Evolutionary conservation across 1,140 invertebrate species (phyloP).

Genomic region (Megalopta genalis): DNA sequence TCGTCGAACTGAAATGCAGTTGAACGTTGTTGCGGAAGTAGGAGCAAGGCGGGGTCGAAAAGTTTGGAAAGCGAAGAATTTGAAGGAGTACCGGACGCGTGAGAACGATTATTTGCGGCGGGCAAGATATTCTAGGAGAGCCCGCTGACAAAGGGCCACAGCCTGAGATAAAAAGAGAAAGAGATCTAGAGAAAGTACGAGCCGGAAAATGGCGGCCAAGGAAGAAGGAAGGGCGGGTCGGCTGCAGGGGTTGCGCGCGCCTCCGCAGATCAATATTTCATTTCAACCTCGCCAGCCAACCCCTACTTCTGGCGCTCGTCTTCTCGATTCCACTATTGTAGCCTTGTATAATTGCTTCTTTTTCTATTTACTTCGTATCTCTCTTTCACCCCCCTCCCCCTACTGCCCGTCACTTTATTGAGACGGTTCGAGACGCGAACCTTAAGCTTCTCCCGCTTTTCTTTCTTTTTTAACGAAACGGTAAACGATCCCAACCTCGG

Average conservation of each 20-base stretch:
- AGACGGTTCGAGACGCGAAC: neutral
- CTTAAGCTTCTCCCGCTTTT: neutral
- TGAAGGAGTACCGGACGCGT: too few species aligned
- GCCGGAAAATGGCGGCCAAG: constrained; percentile 61
- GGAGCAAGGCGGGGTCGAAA: too few species aligned
- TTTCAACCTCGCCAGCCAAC: constrained; percentile 72
- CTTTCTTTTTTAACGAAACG: too few species aligned
- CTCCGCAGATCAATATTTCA: constrained; percentile 79
- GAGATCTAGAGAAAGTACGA: neutral
- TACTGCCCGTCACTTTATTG: neutral
- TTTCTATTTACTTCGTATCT: constrained; percentile 46
- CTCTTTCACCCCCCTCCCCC: neutral
- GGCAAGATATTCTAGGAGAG: neutral
- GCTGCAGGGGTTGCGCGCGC: constrained; percentile 79
- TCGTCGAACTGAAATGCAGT: too few species aligned
- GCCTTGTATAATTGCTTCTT: constrained; percentile 42
- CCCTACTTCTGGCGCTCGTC: constrained; percentile 54
- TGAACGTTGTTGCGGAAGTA: too few species aligned
- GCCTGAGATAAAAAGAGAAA: neutral
- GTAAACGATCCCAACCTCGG: too few species aligned
- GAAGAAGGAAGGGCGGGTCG: constrained; percentile 71
- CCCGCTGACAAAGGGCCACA: too few species aligned
- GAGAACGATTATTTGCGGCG: too few species aligned
- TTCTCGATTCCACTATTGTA: constrained; percentile 43
- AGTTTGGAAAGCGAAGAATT: too few species aligned